Evolutionary conservation across 2,888 invertebrate species (phyloP), one percentile per base, ranked within the genome.

Genomic region (Stegophylla sp.): DNA sequence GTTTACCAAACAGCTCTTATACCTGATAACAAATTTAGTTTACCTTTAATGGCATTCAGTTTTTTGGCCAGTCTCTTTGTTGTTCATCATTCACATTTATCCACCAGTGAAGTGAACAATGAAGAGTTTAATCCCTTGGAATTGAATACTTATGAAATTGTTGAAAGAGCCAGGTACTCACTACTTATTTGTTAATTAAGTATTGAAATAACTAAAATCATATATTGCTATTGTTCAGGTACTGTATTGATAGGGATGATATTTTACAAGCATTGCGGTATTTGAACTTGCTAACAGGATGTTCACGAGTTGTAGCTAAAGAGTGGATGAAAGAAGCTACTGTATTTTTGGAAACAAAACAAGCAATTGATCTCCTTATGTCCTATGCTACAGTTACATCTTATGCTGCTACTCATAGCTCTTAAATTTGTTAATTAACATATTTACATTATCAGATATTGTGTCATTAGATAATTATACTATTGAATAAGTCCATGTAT

Each of bases 1-100:
- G 96, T 96, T 3, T 89, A 92, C 81, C 91, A 92, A 84, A 91
- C 98, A 73, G 96, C 97, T 0, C 86, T 97, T 83, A 91, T 98
- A 3, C 79, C 79, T n/a, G 71, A 79, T 45, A n/a, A 69, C 13
- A 59, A 13, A 41, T 79, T 79, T 43, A 79, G 48, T 71, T 69
- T 79, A 71, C 79, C 71, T 13, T 51, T 79, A 51, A 79, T 79
- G 79, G 79, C 23, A 12, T 79, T 79, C 17, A 79, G 79, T 61
- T 79, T 23, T 61, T 69, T 79, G 20, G 48, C 69, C 26, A 79
- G 71, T 51, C 48, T 79, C 10, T 71, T 79, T 61, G 69, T 79
- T 23, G 61, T 79, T 9, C 79, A 13, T 71, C 79, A 79, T 79
- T 79, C 79, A 61, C 79, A 79, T 48, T 66, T 75, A 34, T 76